Evolutionary conservation across 2,797 vertebrate genomes (phyloP), one percentile per base, ranked within the genome.

Genomic region (Ibycter americanus): DNA sequence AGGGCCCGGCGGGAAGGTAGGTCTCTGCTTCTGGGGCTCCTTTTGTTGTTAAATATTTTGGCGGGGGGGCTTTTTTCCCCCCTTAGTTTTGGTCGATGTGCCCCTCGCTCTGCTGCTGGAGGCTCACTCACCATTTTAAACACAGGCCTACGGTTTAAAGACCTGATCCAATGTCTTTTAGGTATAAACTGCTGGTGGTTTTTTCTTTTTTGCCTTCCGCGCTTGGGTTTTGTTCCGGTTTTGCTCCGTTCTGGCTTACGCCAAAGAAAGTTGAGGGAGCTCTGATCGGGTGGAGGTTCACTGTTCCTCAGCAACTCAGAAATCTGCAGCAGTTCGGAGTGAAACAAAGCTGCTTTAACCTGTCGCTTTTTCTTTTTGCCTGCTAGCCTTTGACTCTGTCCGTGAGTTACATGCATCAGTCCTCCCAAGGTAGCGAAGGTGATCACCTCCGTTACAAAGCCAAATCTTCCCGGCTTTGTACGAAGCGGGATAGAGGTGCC

Each of bases 1-100:
- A 92, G 93, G 89, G 97, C 97, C 85, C 94, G 72, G 79, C 59
- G n/a, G 82, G 94, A 84, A 94, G 96, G 97, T 96, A 92, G 96
- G 95, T 61, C 8, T 72, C 18, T 44, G 65, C 27, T 42, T 5
- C 3, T 14, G 8, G 11, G 23, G 18, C 15, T 47, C 8, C 6
- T 36, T 62, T 31, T 11, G 4, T 40, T 61, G 55, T 32, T 8
- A 8, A 38, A 11, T 8, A 11, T 21, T 56, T 23, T 13, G 9
- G 0, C 15, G 40, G 12, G 40, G 12, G 40, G 12, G 40, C 1
- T 25, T 9, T 12, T 0, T 18, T 4, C 4, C 2, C 42, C 42
- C 8, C 8, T 4, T 16, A 3, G 3, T 54, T 74, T 17, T 10
- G 13, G 32, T 47, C 67, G 7, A 3, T 73, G 40, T 29, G 22